Percentiles rank a stretch among this genome's conserved stretches.
Evolutionary conservation across 2,113 vertebrate species (phyloP).

Genomic region (Anser brachyrhynchus): DNA sequence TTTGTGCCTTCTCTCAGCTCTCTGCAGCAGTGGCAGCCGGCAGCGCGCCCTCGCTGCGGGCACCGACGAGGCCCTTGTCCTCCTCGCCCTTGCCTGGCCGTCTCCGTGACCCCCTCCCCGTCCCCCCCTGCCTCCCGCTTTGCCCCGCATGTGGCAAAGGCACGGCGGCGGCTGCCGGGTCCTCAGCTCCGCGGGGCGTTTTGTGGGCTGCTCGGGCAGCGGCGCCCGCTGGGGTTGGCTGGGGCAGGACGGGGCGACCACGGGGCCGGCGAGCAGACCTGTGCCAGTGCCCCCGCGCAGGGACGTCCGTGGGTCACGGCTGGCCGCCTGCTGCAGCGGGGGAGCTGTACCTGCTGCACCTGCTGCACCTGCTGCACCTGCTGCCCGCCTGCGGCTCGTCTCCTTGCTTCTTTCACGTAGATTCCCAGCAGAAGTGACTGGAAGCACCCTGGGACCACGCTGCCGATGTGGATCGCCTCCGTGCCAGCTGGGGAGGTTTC

Average conservation of each 20-base stretch:
- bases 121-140: neutral
- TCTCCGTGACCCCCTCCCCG: neutral
- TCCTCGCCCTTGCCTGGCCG: neutral
- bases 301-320: rapidly evolving
- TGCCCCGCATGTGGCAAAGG: neutral
- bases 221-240: too few species aligned
- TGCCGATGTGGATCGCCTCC: neutral
- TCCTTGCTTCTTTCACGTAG: neutral
- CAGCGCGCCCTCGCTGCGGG: rapidly evolving
- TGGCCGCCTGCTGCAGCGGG: rapidly evolving
- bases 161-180: neutral
- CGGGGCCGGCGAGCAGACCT: too few species aligned
- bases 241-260: too few species aligned
- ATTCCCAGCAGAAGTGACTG: neutral
- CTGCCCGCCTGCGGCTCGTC: neutral
- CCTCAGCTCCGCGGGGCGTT: neutral
- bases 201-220: neutral
- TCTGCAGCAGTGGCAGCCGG: neutral
- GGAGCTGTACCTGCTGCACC: too few species aligned
- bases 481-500: neutral
- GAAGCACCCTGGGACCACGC: neutral
- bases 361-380: too few species aligned
- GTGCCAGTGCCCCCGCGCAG: too few species aligned
- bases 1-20: neutral
- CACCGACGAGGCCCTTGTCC: neutral